Evolutionary conservation across 2,888 invertebrate species (phyloP), one percentile per base, ranked within the genome.

Genomic region (Teleogryllus oceanicus): DNA sequence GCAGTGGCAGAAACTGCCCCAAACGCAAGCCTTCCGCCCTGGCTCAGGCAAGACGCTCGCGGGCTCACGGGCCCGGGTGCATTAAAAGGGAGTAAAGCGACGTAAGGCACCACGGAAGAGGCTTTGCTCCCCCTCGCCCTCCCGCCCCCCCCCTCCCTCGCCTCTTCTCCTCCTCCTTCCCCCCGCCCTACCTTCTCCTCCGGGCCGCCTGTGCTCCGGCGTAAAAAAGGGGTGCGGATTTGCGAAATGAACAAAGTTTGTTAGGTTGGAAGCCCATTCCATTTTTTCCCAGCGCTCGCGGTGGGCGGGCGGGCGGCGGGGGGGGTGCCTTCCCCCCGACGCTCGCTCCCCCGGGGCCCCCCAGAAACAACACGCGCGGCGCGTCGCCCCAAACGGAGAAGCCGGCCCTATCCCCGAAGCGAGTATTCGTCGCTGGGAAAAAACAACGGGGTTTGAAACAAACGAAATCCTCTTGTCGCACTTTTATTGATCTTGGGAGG

Each of bases 231-330:
- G 16, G 16, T 62, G 62, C 62, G 62, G 62, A 62, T 62, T 62
- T 62, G 62, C 62, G n/a, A 62, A 62, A 62, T 62, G 62, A 62
- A 62, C 62, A 62, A 62, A 62, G 62, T 62, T 62, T 62, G 62
- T 62, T 62, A 62, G 62, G 16, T 62, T 62, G 62, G 62, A 62
- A 62, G 62, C 13, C 16, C 16, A 62, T 62, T 62, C 62, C 62
- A 13, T 62, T 62, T 62, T 62, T 62, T 8, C 62, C n/a, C 62
- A 18, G 16, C 62, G 11, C n/a, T 62, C 62, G n/a, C n/a, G n/a
- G n/a, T n/a, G n/a, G n/a, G 62, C 24, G 37, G 37, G 37, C 37
- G 37, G 37, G 37, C 37, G n/a, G n/a, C n/a, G n/a, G 1, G 37
- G 37, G 5, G 37, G 37, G 37, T 5, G 37, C 8, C 37, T 37